Conservation (phyloP, 2,113 vertebrate genomes). For the Vidua chalybeata region DNA sequence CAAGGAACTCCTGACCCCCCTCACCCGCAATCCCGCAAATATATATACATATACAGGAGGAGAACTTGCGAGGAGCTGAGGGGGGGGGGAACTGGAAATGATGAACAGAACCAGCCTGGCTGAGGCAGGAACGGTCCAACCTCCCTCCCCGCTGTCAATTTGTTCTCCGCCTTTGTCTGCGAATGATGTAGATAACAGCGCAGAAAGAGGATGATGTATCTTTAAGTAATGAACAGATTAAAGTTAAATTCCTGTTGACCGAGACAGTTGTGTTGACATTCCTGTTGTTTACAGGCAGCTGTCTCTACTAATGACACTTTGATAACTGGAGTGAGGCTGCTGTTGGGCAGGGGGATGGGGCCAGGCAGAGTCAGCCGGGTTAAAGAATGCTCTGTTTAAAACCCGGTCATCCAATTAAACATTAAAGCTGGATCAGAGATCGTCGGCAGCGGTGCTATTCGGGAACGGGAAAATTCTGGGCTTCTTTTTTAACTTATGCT, state of each 20-base stretch:
- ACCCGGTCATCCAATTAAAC: slow-evolving; percentile 50
- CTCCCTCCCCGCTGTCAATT: background rate
- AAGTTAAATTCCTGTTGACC: slow-evolving; percentile 74
- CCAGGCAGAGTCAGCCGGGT: slow-evolving; percentile 40
- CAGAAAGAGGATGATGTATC: slow-evolving; percentile 55
- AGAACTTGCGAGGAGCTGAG: background rate
- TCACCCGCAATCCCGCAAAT: background rate
- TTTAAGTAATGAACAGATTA: slow-evolving; percentile 73
- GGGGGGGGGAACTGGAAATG: slow-evolving; percentile 12
- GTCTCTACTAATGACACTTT: slow-evolving; percentile 73
- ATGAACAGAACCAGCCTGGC: slow-evolving; percentile 46
- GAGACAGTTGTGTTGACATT: slow-evolving; percentile 69
- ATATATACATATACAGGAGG: slow-evolving; percentile 32
- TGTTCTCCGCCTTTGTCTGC: slow-evolving; percentile 50
- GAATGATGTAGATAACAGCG: slow-evolving; percentile 54
- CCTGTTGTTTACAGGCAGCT: slow-evolving; percentile 75
- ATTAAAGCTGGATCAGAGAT: slow-evolving; percentile 36
- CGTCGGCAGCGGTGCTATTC: background rate
- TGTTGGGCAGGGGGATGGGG: slow-evolving; percentile 50
- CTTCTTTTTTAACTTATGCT: slow-evolving; percentile 19
- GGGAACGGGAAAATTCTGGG: slow-evolving; percentile 14
- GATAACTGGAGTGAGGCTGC: slow-evolving; percentile 71
- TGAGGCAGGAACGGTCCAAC: background rate
- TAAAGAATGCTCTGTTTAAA: slow-evolving; percentile 68
- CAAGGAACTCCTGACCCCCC: slow-evolving; percentile 54